phyloP scores from a whole-genome alignment of 2,113 vertebrate species.

The Odontophorus gujanensis region DNA sequence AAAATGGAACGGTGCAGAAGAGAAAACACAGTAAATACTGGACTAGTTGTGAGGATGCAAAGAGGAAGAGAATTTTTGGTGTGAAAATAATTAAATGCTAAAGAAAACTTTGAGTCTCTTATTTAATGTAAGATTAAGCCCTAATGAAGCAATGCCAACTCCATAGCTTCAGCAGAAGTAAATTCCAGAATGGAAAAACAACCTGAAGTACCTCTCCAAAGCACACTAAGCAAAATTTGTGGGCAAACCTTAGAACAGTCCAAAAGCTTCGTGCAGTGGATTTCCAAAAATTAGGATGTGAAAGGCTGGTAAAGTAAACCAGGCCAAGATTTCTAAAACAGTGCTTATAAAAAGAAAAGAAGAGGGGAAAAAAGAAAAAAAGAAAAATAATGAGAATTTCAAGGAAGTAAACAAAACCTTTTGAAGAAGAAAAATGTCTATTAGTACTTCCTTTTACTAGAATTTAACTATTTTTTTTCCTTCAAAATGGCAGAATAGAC shows the following conservation, averaged over 20 bases:
- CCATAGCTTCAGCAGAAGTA: not conserved
- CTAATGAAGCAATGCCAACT: not conserved
- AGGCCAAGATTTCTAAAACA: not conserved
- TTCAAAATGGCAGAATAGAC: not conserved
- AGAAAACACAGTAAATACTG: not conserved
- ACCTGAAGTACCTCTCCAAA: not conserved
- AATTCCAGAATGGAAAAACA: not conserved
- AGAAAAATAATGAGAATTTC: not conserved
- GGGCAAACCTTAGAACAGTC: not conserved
- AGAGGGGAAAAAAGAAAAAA: not conserved
- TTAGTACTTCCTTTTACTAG: not conserved
- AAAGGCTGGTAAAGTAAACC: not conserved
- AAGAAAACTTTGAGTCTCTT: not conserved
- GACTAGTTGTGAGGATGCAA: not conserved
- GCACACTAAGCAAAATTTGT: not conserved
- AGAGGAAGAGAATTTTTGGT: not conserved
- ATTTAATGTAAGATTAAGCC: not conserved
- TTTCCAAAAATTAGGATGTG: not conserved
- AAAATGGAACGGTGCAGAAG: not conserved
- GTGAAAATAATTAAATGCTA: constrained; percentile 4
- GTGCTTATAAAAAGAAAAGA: not conserved
- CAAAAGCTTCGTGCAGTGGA: not conserved
- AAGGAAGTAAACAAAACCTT: not conserved
- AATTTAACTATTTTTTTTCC: not conserved
- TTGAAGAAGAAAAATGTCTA: not conserved